Conservation (phyloP, 2,113 vertebrate species). For the Paraplagusia blochii region DNA sequence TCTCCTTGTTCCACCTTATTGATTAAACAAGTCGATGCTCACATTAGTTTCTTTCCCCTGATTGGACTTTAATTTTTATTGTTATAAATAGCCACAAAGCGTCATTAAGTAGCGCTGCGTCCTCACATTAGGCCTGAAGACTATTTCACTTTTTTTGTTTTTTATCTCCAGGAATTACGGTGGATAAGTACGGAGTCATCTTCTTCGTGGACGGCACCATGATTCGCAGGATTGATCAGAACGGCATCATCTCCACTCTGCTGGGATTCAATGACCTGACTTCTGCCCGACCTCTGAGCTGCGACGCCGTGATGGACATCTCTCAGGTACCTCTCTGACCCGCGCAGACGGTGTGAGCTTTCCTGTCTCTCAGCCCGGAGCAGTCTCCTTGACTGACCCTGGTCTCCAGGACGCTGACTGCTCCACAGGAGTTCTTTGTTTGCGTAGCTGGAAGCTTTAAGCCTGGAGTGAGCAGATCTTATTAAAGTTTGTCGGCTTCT, state of each 20-base stretch:
- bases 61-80: slow-evolving; percentile 43
- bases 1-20: slow-evolving; percentile 47
- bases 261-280: slow-evolving; percentile 96
- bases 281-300: slow-evolving; percentile 94
- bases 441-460: slow-evolving; percentile 12
- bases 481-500: slow-evolving; percentile 16
- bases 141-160: slow-evolving; percentile 14
- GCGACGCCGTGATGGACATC: slow-evolving; percentile 97
- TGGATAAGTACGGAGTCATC: slow-evolving; percentile 93
- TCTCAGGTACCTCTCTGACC: slow-evolving; percentile 82
- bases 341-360: slow-evolving; percentile 7
- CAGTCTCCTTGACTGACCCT: slow-evolving; percentile 24
- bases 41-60: slow-evolving; percentile 38
- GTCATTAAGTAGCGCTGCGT: slow-evolving; percentile 21
- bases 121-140: slow-evolving; percentile 34
- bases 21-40: slow-evolving; percentile 48
- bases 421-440: slow-evolving; percentile 9
- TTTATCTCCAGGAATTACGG: slow-evolving; percentile 84
- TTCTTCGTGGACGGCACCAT: slow-evolving; percentile 98
- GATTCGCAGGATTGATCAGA: slow-evolving; percentile 95
- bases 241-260: slow-evolving; percentile 94
- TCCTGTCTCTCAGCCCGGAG: slow-evolving; percentile 19
- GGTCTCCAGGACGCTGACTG: slow-evolving; percentile 5
- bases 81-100: slow-evolving; percentile 26
- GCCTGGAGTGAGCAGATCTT: not conserved